Evolutionary conservation across 2,888 invertebrate species (phyloP).

Genomic region (Adelphocoris suturalis): DNA sequence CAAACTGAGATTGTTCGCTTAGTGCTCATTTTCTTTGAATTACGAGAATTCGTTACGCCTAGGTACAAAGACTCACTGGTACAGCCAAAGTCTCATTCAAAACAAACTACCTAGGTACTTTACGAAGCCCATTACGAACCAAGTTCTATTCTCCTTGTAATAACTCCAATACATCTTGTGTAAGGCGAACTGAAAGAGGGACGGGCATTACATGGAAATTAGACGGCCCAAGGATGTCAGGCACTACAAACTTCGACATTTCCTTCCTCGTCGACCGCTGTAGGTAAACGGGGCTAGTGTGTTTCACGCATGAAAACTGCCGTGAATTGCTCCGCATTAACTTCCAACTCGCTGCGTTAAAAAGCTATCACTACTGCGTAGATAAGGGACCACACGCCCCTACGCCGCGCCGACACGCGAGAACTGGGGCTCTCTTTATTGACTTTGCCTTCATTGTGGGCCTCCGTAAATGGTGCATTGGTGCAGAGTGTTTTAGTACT

Average conservation of each 20-base stretch:
- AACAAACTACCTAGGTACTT: no score
- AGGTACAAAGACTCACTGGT: no score
- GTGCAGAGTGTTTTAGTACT: conserved; percentile 4
- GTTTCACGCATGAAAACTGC: conserved; percentile 39
- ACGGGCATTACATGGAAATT: conserved; percentile 16
- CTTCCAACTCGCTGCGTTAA: conserved; percentile 25
- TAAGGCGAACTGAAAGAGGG: neutral
- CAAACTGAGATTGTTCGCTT: no score
- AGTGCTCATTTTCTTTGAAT: no score
- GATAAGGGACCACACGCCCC: conserved; percentile 31
- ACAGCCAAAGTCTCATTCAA: no score
- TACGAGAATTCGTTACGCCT: no score
- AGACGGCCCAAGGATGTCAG: conserved; percentile 39
- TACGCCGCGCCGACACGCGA: conserved; percentile 12
- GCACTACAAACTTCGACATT: conserved; percentile 26
- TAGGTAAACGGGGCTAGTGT: conserved; percentile 31
- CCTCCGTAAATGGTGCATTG: conserved; percentile 3
- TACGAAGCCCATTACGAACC: neutral
- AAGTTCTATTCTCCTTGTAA: neutral
- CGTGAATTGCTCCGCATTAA: conserved; percentile 7
- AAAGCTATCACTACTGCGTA: neutral
- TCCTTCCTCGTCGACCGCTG: conserved; percentile 24
- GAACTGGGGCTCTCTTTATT: conserved; percentile 33
- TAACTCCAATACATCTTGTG: neutral
- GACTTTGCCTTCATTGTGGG: neutral